These are phyloP conservation scores for Xiphorhynchus erythropygius DNA, from an alignment of 2,797 vertebrate species.

Conservation along the genomic window DNA sequence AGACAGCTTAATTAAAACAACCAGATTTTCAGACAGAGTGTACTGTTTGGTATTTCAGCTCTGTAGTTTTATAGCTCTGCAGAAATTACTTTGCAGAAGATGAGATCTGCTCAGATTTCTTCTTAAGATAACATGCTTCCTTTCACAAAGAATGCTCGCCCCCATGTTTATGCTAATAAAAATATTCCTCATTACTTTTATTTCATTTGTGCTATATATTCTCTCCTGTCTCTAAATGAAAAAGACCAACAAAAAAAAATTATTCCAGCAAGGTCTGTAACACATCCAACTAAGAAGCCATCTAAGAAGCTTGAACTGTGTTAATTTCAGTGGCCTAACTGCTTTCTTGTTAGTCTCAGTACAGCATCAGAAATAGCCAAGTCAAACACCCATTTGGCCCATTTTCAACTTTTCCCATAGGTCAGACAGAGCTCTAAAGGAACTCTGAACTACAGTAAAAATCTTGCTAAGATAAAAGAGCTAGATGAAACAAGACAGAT, in stretches of 20 bases:
- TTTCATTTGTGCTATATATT: background rate
- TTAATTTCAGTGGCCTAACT: background rate
- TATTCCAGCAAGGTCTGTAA: background rate
- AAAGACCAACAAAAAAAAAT: background rate
- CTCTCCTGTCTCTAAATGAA: background rate
- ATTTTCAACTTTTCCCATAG: background rate
- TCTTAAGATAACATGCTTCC: background rate
- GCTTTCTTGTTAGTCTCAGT: background rate
- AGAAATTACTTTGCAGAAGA: background rate
- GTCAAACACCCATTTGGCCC: background rate
- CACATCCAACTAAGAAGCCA: background rate
- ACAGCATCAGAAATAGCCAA: background rate
- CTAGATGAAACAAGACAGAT: background rate
- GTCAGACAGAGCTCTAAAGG: background rate
- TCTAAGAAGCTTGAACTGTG: background rate
- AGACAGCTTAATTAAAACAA: background rate
- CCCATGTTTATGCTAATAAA: background rate
- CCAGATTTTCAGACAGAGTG: background rate
- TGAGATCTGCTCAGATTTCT: background rate
- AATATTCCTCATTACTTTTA: background rate
- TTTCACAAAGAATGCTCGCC: background rate
- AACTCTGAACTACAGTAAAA: background rate
- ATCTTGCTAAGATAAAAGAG: background rate
- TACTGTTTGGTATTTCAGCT: background rate
- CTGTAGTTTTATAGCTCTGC: background rate